These are phyloP conservation scores for Ivindomyrus marchei DNA, from an alignment of 2,113 vertebrate species.

Conservation along the genomic window DNA sequence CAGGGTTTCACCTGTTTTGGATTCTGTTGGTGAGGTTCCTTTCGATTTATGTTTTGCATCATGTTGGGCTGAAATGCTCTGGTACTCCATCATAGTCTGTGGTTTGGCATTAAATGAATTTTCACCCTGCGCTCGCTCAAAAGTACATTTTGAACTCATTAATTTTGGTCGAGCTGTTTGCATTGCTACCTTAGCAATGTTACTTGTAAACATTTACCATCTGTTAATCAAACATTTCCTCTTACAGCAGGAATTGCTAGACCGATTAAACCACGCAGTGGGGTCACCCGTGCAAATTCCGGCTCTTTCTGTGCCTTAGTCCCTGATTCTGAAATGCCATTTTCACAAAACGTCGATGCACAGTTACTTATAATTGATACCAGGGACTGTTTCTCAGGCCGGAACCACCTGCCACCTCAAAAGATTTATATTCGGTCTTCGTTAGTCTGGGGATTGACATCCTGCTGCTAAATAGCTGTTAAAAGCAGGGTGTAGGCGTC, in stretches of 20 bases:
- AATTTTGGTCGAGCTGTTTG: not conserved
- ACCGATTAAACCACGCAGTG: not conserved
- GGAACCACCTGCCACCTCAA: not conserved
- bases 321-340: not conserved
- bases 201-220: not conserved
- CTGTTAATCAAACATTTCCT: not conserved
- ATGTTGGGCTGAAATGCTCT: not conserved
- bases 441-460: not conserved
- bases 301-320: not conserved
- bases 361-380: not conserved
- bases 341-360: not conserved
- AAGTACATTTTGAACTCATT: not conserved
- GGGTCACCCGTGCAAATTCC: not conserved
- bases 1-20: not conserved
- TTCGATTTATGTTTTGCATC: not conserved
- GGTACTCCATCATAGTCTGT: not conserved
- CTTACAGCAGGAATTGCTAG: not conserved
- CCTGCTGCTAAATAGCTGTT: conserved; percentile 7
- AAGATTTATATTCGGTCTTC: not conserved
- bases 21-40: not conserved
- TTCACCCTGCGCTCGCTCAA: not conserved
- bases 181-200: not conserved
- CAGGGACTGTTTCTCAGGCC: not conserved
- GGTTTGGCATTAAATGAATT: not conserved
- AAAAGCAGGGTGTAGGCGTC: not conserved